Conservation (phyloP, 2,888 invertebrate genomes). For the Plemyria rubiginata region DNA sequence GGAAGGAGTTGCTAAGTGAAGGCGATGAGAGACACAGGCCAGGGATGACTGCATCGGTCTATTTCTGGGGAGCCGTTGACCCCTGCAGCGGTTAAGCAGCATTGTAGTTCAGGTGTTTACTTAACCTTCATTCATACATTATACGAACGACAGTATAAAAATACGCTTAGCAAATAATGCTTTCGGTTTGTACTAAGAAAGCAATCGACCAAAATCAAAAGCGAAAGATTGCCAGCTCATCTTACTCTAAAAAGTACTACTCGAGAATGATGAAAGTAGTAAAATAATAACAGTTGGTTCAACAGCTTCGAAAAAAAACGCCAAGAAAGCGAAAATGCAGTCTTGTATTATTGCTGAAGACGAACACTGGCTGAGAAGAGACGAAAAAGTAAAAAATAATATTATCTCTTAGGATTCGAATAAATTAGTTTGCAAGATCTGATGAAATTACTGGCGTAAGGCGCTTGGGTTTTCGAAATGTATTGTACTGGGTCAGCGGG, state of each 20-base stretch:
- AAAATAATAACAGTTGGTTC: neutral
- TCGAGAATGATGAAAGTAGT: neutral
- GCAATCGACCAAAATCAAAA: neutral
- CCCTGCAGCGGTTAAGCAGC: conserved; percentile 42
- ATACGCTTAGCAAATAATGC: neutral
- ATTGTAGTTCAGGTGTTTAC: conserved; percentile 29
- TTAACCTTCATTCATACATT: conserved; percentile 24
- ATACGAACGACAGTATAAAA: conserved; percentile 1
- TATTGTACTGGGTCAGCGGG: conserved; percentile 37
- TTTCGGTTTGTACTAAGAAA: neutral
- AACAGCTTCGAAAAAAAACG: neutral
- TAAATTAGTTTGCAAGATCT: conserved; percentile 20
- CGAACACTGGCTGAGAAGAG: conserved; percentile 7
- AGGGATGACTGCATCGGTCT: conserved; percentile 66
- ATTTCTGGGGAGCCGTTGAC: conserved; percentile 81
- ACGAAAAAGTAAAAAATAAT: conserved; percentile 21
- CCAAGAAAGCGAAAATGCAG: neutral
- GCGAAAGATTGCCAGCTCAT: neutral
- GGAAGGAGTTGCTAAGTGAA: conserved; percentile 70
- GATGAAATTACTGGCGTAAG: conserved; percentile 26
- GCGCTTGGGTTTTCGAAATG: conserved; percentile 27
- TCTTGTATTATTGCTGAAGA: conserved; percentile 16
- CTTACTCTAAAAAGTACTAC: neutral
- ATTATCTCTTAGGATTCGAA: conserved; percentile 20
- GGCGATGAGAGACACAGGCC: conserved; percentile 74